Base-by-base conservation (phyloP, 2,113 vertebrate species). In the Eulemur macaco region DNA sequence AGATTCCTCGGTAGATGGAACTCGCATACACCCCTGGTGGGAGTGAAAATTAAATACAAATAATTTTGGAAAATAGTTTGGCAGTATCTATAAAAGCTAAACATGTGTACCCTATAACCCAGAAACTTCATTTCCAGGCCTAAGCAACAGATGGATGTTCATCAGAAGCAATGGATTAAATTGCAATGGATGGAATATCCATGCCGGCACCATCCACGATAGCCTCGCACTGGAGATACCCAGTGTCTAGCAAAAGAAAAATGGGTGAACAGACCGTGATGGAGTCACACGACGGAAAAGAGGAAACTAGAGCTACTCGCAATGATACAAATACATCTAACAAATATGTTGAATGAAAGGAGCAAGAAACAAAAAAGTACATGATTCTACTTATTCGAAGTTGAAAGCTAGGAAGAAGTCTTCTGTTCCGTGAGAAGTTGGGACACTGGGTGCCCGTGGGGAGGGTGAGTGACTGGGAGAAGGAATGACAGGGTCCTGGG, bases 141-240 rank as follows among this genome's bases (percentile, higher is more conserved):
- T 60, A 56, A 52, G 25, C 34, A 31, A 63, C 18, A 54, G 76
- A 50, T 14, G 13, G 31, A 15, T 6, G 52, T 23, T 68, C 52
- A 31, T 25, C 37, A 15, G 17, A 58, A 37, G 73, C n/a, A 10
- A 27, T 10, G 3, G 17, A 17, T 4, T 37, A 37, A 37, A 37
- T 37, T 37, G 37, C 37, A 37, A 37, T 37, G 37, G 37, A 37
- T 3, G 37, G 11, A 10, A 76, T 15, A 50, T 39, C 14, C 27
- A 15, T 1, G 14, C 25, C 17, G 3, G 25, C 4, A 3, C 42
- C 50, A 9, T 34, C 42, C 6, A 27, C 8, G 11, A 12, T 0
- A 34, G 64, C 52, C 13, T 71, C 31, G 23, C 10, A 8, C 39
- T 81, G 52, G 34, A 45, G 69, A 68, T 20, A 27, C 10, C 37